A percentile compares a stretch with the other conserved stretches of the same genome.
phyloP scores from a whole-genome alignment of 2,888 invertebrate genomes.

The Sarcophaga subvicina region DNA sequence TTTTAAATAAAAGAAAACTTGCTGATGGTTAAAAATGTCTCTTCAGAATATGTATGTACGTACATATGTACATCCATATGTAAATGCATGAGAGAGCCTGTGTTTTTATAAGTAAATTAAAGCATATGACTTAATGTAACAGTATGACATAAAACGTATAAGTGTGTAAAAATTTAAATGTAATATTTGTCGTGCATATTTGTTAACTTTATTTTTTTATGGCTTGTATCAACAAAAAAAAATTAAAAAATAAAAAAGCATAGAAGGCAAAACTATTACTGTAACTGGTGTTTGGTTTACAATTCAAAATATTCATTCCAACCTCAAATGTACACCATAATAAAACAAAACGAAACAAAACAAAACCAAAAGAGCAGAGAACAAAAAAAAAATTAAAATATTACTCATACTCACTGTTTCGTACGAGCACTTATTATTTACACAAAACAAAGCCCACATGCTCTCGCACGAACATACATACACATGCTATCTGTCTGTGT shows the following conservation, averaged over 20 bases:
- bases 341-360: background rate
- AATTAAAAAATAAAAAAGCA: background rate
- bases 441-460: background rate
- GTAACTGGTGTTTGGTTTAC: constrained; percentile 39
- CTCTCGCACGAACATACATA: background rate
- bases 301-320: constrained; percentile 25
- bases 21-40: constrained; percentile 50
- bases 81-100: background rate
- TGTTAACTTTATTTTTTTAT: constrained; percentile 37
- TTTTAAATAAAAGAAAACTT: constrained; percentile 24
- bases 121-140: background rate
- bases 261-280: constrained; percentile 21
- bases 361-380: background rate
- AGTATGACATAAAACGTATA: background rate
- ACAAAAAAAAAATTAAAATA: background rate
- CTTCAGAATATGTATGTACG: background rate
- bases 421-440: constrained; percentile 15
- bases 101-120: background rate
- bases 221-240: constrained; percentile 15
- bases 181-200: constrained; percentile 52
- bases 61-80: background rate
- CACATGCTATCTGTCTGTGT: constrained; percentile 39
- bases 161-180: constrained; percentile 46
- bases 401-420: background rate
- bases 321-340: background rate